Evolutionary conservation across 2,113 vertebrate genomes (phyloP).

Genomic region (Salvator merianae): DNA sequence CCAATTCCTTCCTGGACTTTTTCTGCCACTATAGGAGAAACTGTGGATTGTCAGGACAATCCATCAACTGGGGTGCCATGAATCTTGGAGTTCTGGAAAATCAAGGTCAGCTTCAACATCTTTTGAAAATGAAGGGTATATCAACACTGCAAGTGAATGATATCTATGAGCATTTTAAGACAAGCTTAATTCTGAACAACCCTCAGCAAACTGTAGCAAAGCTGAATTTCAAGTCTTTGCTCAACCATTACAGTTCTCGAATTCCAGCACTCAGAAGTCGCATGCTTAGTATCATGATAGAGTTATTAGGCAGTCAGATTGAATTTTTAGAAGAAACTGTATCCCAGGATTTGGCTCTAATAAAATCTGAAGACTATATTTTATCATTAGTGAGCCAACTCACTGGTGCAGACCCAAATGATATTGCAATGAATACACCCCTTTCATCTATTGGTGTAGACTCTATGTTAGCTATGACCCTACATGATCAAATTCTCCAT

Average conservation of each 20-base stretch:
- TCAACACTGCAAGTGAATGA: constrained; percentile 76
- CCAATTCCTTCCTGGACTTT: constrained; percentile 86
- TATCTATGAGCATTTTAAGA: constrained; percentile 76
- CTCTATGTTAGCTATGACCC: constrained; percentile 86
- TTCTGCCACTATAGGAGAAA: constrained; percentile 86
- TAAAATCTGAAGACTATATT: constrained; percentile 70
- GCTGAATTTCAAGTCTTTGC: constrained; percentile 76
- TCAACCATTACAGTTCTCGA: constrained; percentile 63
- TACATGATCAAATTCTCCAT: constrained; percentile 82
- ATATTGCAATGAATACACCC: constrained; percentile 70
- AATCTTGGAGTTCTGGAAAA: constrained; percentile 84
- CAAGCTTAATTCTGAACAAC: constrained; percentile 75
- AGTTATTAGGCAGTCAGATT: constrained; percentile 51
- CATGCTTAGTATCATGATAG: constrained; percentile 66
- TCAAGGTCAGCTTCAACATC: constrained; percentile 76
- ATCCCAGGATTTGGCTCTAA: constrained; percentile 15
- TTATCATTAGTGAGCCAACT: constrained; percentile 74
- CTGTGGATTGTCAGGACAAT: constrained; percentile 81
- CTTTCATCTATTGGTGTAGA: constrained; percentile 80
- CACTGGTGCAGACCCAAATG: constrained; percentile 55
- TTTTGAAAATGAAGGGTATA: constrained; percentile 82
- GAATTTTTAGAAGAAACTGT: not conserved
- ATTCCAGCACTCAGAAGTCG: constrained; percentile 73
- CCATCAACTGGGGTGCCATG: constrained; percentile 87
- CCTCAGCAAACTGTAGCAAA: constrained; percentile 80